These are phyloP conservation scores for Battus philenor DNA, from an alignment of 1,140 invertebrate genomes.

Conservation along the genomic window DNA sequence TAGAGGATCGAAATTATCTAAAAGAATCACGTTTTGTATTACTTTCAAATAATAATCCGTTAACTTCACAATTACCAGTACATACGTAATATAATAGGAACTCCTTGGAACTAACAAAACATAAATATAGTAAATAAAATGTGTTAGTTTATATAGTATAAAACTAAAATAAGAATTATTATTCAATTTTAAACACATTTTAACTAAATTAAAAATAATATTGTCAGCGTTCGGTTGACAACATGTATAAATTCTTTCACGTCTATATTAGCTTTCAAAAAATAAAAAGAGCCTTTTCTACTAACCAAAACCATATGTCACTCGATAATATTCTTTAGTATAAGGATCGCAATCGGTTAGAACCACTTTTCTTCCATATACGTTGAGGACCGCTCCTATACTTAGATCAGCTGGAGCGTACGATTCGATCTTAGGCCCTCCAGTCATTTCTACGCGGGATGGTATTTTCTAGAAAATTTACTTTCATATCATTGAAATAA, in stretches of 20 bases:
- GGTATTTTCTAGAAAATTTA: conserved; percentile 59
- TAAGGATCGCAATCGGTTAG: conserved; percentile 91
- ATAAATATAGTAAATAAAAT: too few species aligned
- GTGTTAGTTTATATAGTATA: too few species aligned
- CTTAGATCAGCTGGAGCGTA: conserved; percentile 80
- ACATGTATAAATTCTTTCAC: too few species aligned
- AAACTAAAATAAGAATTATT: neutral
- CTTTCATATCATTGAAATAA: too few species aligned
- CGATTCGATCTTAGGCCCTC: conserved; percentile 41
- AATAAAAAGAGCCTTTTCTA: too few species aligned
- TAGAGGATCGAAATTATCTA: conserved; percentile 79
- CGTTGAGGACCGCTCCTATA: conserved; percentile 87
- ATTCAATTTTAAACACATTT: neutral
- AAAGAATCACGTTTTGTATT: too few species aligned
- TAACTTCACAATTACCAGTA: too few species aligned
- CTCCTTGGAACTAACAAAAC: too few species aligned
- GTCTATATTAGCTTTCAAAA: too few species aligned
- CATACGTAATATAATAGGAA: too few species aligned
- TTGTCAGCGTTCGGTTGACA: too few species aligned
- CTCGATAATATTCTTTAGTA: conserved; percentile 91
- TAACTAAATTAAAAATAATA: neutral
- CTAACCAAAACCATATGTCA: conserved; percentile 74
- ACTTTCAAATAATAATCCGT: too few species aligned
- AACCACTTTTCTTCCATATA: conserved; percentile 87
- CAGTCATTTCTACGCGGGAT: conserved; percentile 53